Base-by-base conservation (phyloP, 2,888 invertebrate species). In the Drosophila greeni region DNA sequence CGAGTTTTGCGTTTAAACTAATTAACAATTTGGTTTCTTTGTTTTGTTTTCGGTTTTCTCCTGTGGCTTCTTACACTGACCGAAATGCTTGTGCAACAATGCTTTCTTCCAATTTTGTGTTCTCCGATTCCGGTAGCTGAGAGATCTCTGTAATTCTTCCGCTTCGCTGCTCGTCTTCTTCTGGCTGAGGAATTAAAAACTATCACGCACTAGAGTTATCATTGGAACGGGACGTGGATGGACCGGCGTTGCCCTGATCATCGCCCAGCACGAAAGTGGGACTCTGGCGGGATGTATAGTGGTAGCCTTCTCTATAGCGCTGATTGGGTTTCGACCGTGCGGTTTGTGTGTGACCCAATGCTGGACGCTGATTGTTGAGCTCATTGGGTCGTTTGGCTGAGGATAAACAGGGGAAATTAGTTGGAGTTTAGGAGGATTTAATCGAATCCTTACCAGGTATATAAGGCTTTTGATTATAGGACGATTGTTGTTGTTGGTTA, bases 281-380 rank as follows among this genome's bases (percentile, higher is more conserved):
- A 86, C 89, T 89, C 85, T 90, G 90, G 88, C 90, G 90, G 83
- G 91, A 91, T 84, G 91, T 91, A 86, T 89, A 89, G 85, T 89
- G 89, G 85, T 89, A 89, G 81, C 89, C 89, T 86, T 89, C 88
- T 82, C 89, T 88, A 78, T 89, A 88, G 76, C 89, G 88, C 74
- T 88, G 87, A 86, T 88, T 89, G 82, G 88, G 82, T 85, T 88
- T 88, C 36, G 77, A 82, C 82, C 88, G 86, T 76, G 87, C 86
- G 83, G 87, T 86, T 86, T 88, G 87, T 85, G 87, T 88, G 77
- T 88, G 87, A 86, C 89, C 89, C 85, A 89, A 86, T 82, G 89
- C 88, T 86, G 89, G 87, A 84, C 87, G 86, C 87, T 89, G 88
- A 79, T 88, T 88, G 84, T 88, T 87, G 73, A 88, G 86, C 87